These are phyloP conservation scores for Trachythela sp. DNA, from an alignment of 64 coral and sea anemone species.

Conservation along the genomic window DNA sequence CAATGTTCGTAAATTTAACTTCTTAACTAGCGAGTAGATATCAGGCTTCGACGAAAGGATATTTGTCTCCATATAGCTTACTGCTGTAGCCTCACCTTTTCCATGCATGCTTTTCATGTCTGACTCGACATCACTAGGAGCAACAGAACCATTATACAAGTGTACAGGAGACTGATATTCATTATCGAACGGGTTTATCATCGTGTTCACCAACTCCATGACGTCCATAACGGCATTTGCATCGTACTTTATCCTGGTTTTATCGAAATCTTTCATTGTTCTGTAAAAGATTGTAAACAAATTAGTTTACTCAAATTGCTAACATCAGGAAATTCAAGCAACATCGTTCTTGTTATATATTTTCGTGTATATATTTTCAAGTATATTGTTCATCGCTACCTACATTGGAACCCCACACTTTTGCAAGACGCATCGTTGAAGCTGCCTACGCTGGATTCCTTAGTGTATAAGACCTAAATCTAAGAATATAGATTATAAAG, in stretches of 20 bases:
- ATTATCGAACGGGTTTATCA: constrained; percentile 30
- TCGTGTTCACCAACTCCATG: background rate
- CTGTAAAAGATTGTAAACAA: background rate
- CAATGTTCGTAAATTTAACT: constrained; percentile 30
- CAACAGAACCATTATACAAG: constrained; percentile 17
- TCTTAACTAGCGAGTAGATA: constrained; percentile 30
- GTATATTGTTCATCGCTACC: too few species aligned
- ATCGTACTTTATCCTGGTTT: background rate
- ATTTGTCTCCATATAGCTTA: constrained; percentile 17
- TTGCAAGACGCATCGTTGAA: too few species aligned
- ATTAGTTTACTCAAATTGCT: too few species aligned
- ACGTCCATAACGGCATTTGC: background rate
- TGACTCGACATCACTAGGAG: background rate
- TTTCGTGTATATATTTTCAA: too few species aligned
- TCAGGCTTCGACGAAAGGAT: background rate
- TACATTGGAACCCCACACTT: too few species aligned
- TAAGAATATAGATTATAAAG: too few species aligned
- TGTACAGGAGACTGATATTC: constrained; percentile 14
- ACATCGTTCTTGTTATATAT: too few species aligned
- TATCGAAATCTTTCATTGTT: background rate
- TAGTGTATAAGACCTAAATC: too few species aligned
- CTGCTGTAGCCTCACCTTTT: constrained; percentile 32
- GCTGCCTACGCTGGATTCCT: too few species aligned
- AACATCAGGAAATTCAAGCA: background rate
- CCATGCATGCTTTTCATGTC: constrained; percentile 23